Base-by-base conservation (phyloP, 1,140 invertebrate species). In the Drosophila santomea region DNA sequence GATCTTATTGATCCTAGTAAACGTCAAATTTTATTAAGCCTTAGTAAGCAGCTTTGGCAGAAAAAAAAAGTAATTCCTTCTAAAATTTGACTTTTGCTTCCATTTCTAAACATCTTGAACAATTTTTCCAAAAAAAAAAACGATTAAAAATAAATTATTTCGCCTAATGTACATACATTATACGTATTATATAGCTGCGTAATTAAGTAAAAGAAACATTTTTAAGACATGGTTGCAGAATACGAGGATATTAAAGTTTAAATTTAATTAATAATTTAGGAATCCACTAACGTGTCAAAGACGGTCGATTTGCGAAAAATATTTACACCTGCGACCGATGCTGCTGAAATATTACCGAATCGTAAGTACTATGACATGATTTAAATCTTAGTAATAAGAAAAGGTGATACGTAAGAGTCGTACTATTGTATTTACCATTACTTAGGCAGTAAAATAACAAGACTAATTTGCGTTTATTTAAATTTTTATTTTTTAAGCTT, bases 281-380 rank as follows among this genome's bases (percentile, higher is more conserved):
- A 94, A 78, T 35, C 74, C 10, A 58, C 61, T 68, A 91, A 93
- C 55, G 80, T 91, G 48, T 88, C 90, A 36, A 94, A 94, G 78
- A 94, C 94, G 62, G 95, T 97, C 78, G 96, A 97, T 91, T 93
- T 97, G 79, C 95, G 97, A 90, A 97, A 97, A 92, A 95, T 97
- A 81, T 96, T 97, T 90, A 97, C 96, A 4, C 97, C 97, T 39
- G 96, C 96, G 15, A 94, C 94, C 11, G 96, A 97, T 94, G 94
- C 95, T 59, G 94, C 94, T 56, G 95, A 96, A 85, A 93, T 95
- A 67, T 92, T 95, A 63, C 95, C 95, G 7, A 95, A 94, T 76
- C 94, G 94, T 93, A 94, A 94, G 94, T 94, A 93, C n/a, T 35
- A 11, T 6, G 38, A 38, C 15, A 20, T 20, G 20, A 2, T 20